phyloP scores from a whole-genome alignment of 2,888 invertebrate species.

The Meta bourneti region DNA sequence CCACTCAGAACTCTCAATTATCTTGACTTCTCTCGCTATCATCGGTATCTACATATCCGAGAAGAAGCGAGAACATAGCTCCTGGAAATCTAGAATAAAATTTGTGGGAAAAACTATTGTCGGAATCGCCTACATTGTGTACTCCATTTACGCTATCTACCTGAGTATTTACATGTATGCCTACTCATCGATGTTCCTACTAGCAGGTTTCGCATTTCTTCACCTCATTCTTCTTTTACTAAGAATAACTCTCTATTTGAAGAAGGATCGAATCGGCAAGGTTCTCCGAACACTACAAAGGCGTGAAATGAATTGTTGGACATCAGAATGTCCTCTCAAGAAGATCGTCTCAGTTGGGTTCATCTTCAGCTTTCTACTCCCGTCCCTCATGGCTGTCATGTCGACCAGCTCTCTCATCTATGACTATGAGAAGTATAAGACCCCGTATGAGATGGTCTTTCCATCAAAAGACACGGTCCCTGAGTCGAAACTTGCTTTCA shows the following conservation, averaged over 20 bases:
- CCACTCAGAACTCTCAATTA: background rate
- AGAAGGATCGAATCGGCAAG: background rate
- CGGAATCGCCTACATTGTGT: background rate
- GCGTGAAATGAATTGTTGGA: no score
- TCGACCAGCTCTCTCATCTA: background rate
- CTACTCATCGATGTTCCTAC: background rate
- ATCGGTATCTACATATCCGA: background rate
- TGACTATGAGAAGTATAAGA: background rate
- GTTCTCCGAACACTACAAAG: background rate
- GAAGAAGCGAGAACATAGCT: background rate
- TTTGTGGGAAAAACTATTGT: background rate
- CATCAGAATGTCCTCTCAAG: background rate
- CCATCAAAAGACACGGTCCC: background rate
- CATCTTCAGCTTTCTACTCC: background rate
- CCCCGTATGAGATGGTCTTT: no score
- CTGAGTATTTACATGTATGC: background rate
- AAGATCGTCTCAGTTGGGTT: conserved; percentile 3
- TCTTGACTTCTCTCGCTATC: background rate
- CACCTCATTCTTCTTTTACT: background rate
- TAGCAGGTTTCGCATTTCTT: background rate
- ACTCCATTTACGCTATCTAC: background rate
- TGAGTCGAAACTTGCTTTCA: background rate
- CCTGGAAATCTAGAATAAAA: background rate
- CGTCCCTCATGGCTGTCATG: background rate
- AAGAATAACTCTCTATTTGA: background rate